Base-by-base conservation (phyloP, 1,140 invertebrate species). In the Orussus abietinus region DNA sequence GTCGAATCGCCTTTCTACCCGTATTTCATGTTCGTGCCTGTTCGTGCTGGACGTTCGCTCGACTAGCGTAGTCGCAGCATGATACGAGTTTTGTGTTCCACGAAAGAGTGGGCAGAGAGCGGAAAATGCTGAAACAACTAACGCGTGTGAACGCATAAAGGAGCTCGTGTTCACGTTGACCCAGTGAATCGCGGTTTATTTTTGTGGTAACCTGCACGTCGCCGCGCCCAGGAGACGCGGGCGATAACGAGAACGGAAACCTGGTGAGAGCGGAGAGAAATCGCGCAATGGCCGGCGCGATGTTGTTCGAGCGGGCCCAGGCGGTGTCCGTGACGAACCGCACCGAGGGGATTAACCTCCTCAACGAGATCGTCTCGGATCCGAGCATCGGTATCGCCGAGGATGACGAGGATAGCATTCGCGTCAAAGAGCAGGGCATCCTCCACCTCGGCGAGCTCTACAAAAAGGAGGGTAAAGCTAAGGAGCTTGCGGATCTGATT, bases 401-500 rank as follows among this genome's bases (percentile, higher is more conserved):
- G 51, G 84, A 88, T 64, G 83, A 91, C 69, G 90, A 94, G 65
- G 89, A 92, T 62, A 83, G 81, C 49, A 88, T 95, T 57, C 82
- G 85, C 39, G 81, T 84, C 12, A 92, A 93, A 66, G 93, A 96
- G 60, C 88, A 92, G 64, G 85, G 86, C 22, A 94, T 96, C 31
- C 70, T 95, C 31, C 86, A 93, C 58, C 77, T 95, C 21, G 92
- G 90, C 10, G 85, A 90, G 62, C 80, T 89, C 37, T 92, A 93
- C 62, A 90, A 92, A 69, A 90, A 92, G 59, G 89, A 92, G 67
- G 88, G 88, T 57, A 92, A 95, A 67, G 92, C 91, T 42, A 89
- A 92, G 72, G 92, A 96, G 70, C 75, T 98, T 49, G 92, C 92
- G 2, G 85, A 92, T 44, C 77, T 99, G 28, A 97, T 98, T 51